Percentiles rank a stretch among this genome's conserved stretches.
Conservation (phyloP, 2,113 vertebrate species). For the Penelope pileata region DNA sequence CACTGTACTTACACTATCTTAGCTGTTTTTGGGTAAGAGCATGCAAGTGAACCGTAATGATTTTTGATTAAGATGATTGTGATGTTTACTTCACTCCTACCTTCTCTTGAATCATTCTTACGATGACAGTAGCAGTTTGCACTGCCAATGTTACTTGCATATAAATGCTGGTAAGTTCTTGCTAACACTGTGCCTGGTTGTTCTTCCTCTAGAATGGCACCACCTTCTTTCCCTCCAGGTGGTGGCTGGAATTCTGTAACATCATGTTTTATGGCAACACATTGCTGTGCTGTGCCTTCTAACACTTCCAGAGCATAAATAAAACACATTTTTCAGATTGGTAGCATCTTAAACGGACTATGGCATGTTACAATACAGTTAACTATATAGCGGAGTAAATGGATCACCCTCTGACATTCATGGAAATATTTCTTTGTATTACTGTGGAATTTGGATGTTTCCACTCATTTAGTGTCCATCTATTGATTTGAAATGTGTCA, state of each 20-base stretch:
- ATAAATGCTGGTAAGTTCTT: background rate
- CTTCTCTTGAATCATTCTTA: background rate
- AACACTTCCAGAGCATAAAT: slow-evolving; percentile 84
- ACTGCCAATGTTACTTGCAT: background rate
- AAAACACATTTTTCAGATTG: slow-evolving; percentile 88
- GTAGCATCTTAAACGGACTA: background rate
- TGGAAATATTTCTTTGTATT: background rate
- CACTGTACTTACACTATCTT: background rate
- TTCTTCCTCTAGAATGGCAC: slow-evolving; percentile 72
- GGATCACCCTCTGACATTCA: background rate
- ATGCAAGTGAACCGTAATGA: background rate
- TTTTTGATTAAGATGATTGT: background rate
- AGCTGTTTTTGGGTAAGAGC: background rate
- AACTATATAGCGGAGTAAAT: background rate
- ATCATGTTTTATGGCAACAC: slow-evolving; percentile 82
- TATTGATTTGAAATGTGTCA: background rate
- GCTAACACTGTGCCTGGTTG: background rate
- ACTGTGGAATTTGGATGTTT: background rate
- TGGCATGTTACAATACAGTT: background rate
- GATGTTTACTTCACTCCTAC: background rate
- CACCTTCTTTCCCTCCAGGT: slow-evolving; percentile 85
- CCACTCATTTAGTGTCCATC: background rate
- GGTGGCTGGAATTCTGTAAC: slow-evolving; percentile 88
- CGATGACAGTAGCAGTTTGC: background rate
- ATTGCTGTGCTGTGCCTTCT: slow-evolving; percentile 88